phyloP scores from a whole-genome alignment of 1,140 invertebrate genomes.

The Aphelenchoides besseyi region DNA sequence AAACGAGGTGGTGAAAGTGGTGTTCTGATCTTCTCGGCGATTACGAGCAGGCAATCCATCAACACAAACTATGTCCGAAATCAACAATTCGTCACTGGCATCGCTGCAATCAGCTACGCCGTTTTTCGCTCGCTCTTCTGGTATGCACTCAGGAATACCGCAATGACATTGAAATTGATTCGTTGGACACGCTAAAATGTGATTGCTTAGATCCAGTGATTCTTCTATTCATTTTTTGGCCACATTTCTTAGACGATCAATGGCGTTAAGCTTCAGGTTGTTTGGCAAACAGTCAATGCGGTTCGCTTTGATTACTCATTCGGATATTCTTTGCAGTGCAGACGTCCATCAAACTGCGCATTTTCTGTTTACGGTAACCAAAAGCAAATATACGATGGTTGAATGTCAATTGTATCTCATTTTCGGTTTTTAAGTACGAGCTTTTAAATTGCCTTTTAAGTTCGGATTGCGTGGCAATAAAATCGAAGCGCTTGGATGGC shows the following conservation, averaged over 20 bases:
- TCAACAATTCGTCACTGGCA: slow-evolving; percentile 54
- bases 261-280: not conserved
- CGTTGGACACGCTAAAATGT: slow-evolving; percentile 45
- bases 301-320: not conserved
- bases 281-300: no score
- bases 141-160: slow-evolving; percentile 52
- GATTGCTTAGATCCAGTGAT: not conserved
- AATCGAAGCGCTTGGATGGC: not conserved
- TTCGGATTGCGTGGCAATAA: not conserved
- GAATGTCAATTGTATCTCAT: not conserved
- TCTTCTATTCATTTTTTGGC: not conserved
- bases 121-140: slow-evolving; percentile 33
- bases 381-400: no score
- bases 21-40: not conserved
- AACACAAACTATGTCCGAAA: slow-evolving; percentile 19
- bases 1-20: not conserved
- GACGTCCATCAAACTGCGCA: not conserved
- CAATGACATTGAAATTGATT: slow-evolving; percentile 56
- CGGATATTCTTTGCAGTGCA: not conserved
- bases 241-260: not conserved
- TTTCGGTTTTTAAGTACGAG: slow-evolving; percentile 1
- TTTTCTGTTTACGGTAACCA: not conserved
- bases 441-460: not conserved
- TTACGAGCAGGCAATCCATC: slow-evolving; percentile 37
- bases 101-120: slow-evolving; percentile 51